Conservation (phyloP, 2,113 vertebrate species). For the Butorides virescens region DNA sequence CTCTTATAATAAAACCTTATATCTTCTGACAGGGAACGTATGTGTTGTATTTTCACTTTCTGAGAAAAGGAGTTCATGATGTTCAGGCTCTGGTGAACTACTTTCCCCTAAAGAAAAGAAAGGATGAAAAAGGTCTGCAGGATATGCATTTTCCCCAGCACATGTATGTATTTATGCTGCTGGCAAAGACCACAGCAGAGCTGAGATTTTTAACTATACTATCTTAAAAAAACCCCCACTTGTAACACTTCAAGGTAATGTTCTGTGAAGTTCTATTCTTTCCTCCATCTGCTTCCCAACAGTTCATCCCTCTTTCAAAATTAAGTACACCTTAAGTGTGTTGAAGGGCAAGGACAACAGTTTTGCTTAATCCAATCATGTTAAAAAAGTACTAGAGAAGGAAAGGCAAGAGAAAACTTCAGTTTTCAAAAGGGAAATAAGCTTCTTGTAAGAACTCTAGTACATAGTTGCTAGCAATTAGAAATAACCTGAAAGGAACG, state of each 20-base stretch:
- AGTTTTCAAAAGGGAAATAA: background rate
- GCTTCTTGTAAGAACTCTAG: background rate
- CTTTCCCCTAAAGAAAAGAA: slow-evolving; percentile 83
- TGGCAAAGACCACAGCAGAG: background rate
- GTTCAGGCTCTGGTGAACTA: slow-evolving; percentile 93
- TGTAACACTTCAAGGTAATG: background rate
- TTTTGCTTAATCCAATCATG: background rate
- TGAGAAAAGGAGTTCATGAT: slow-evolving; percentile 96
- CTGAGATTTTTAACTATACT: background rate
- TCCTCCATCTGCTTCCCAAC: background rate
- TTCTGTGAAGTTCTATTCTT: background rate
- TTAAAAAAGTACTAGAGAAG: background rate
- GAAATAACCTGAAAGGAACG: background rate
- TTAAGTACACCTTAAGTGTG: background rate
- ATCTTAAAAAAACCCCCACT: background rate
- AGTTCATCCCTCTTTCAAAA: background rate
- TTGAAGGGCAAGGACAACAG: background rate
- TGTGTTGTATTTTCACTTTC: slow-evolving; percentile 92
- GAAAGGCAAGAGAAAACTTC: background rate
- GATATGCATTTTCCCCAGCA: background rate
- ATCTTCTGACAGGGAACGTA: slow-evolving; percentile 91
- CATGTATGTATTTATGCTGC: background rate
- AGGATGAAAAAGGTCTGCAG: background rate
- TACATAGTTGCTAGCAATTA: background rate
- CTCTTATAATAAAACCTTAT: slow-evolving; percentile 93